A percentile compares a stretch with the other conserved stretches of the same genome.
Conservation (phyloP, 2,797 vertebrate species). For the Crax fasciolata region DNA sequence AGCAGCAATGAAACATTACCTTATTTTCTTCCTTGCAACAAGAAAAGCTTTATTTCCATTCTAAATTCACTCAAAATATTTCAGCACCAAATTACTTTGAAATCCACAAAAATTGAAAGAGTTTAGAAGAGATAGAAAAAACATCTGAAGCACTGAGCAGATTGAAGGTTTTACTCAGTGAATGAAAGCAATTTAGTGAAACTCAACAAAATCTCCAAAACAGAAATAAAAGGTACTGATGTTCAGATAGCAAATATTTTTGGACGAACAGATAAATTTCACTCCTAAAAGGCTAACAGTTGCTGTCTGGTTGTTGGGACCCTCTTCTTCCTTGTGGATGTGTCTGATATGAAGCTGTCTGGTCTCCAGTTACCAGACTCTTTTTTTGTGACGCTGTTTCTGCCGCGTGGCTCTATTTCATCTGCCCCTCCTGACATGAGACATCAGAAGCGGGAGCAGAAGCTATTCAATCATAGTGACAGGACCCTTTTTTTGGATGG, state of each 20-base stretch:
- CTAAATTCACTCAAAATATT: background rate
- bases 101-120: background rate
- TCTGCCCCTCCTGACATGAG: conserved; percentile 34
- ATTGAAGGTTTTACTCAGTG: background rate
- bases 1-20: background rate
- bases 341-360: background rate
- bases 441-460: conserved; percentile 22
- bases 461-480: conserved; percentile 29
- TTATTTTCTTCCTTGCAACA: background rate
- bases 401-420: background rate
- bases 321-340: accelerated
- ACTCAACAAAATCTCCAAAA: background rate
- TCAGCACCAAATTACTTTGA: background rate
- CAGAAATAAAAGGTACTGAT: background rate
- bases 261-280: background rate
- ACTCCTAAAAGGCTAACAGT: background rate
- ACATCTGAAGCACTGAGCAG: background rate
- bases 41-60: background rate
- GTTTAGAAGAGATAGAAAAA: background rate
- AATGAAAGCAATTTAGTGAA: background rate
- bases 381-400: background rate
- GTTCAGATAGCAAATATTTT: background rate
- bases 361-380: background rate
- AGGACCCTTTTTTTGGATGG: conserved; percentile 27
- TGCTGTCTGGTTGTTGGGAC: background rate